These are phyloP conservation scores for Diarsia rubi DNA, from an alignment of 2,888 invertebrate genomes.

Conservation along the genomic window DNA sequence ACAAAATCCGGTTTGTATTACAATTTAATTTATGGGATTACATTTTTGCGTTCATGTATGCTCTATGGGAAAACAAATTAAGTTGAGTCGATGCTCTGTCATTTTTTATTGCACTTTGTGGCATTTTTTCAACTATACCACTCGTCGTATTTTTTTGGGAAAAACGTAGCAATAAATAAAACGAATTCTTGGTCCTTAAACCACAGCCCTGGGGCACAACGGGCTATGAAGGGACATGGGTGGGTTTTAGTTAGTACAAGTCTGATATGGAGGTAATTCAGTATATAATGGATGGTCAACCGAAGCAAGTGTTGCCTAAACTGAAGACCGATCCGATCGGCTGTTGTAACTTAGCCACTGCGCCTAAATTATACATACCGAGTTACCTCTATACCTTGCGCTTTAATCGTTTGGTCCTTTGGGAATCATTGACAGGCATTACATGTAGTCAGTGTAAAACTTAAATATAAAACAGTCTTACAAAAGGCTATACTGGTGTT, in stretches of 20 bases:
- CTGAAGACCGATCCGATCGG: too few relatives aligned
- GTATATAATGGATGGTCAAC: too few relatives aligned
- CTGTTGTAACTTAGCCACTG: too few relatives aligned
- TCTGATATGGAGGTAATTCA: too few relatives aligned
- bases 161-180: background rate
- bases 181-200: background rate
- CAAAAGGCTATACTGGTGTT: background rate
- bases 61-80: slow-evolving; percentile 33
- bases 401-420: background rate
- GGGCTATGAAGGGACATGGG: too few relatives aligned
- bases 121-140: background rate
- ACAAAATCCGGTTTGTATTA: slow-evolving; percentile 26
- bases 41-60: slow-evolving; percentile 22
- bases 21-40: slow-evolving; percentile 48
- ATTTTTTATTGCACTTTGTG: background rate
- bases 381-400: background rate
- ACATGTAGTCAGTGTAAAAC: background rate
- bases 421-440: background rate
- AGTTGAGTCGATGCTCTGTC: background rate
- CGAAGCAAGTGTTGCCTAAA: too few relatives aligned
- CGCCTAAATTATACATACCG: too few relatives aligned
- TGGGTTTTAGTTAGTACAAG: too few relatives aligned
- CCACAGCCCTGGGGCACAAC: too few relatives aligned
- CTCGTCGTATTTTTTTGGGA: background rate
- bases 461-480: too few relatives aligned